Base-by-base conservation (phyloP, 2,888 invertebrate species). In the Lithophane socia region DNA sequence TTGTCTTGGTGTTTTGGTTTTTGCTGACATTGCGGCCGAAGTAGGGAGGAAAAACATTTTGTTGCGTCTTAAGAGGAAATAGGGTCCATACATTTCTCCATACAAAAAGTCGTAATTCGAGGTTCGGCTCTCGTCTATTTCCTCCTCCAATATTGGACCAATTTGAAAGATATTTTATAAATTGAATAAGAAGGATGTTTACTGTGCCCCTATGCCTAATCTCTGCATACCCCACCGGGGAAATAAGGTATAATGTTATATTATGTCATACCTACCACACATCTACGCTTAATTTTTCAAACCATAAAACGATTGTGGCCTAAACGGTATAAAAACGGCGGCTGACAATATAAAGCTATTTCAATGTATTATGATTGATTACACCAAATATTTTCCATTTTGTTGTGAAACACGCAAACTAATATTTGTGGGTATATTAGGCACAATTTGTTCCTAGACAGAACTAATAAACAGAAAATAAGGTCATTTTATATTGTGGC, bases 321-420 rank as follows among this genome's bases (percentile, higher is more conserved):
- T 49, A 54, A 63, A 70, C 21, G 29, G 24, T n/a, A 1, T 47
- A 69, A 12, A 42, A 73, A 63, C 56, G 7, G 13, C 24, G 49
- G 44, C 37, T 42, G 42, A 47, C 29, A 47, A 75, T 60, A 70
- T 49, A 61, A 71, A 82, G 29, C 64, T 4, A 79, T 86, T 71
- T 29, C 37, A 21, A 54, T 70, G 60, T 77, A 82, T 47, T 73
- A 61, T 75, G 75, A 83, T 72, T 79, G 71, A 84, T 83, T 68
- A 68, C 42, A 52, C 29, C 12, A 71, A 83, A 61, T 52, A 47
- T 71, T 75, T 79, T 60, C 66, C 67, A 71, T 74, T 72, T 68
- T 66, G 49, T 71, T 73, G 29, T 47, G 42, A 16, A 72, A 61
- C 79, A 75, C 71, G 84, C 68, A 37, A 79, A 42, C 21, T 29